These are phyloP conservation scores for Narcine bancroftii DNA, from an alignment of 2,113 vertebrate species.

Conservation along the genomic window DNA sequence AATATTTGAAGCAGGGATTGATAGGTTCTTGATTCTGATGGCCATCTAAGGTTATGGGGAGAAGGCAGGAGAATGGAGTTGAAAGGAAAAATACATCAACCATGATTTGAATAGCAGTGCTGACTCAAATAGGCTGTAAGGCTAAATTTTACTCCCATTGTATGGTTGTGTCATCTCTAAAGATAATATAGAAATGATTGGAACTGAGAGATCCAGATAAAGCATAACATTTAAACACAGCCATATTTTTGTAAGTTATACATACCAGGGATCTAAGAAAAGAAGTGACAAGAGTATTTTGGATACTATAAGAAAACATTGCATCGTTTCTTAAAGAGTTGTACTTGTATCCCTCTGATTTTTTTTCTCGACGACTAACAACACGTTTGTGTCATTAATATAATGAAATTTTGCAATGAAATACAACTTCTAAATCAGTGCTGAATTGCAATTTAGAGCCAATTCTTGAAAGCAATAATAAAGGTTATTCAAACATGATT, in stretches of 20 bases:
- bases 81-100: too few relatives aligned
- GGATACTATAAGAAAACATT: neutral
- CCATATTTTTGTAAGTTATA: neutral
- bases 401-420: neutral
- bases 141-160: too few relatives aligned
- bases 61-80: too few relatives aligned
- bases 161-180: too few relatives aligned
- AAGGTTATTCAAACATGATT: slow-evolving; percentile 2
- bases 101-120: too few relatives aligned
- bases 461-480: neutral
- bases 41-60: too few relatives aligned
- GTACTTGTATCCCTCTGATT: neutral
- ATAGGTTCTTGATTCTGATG: too few relatives aligned
- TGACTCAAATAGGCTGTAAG: too few relatives aligned
- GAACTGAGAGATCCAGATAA: neutral
- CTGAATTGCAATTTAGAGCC: neutral
- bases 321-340: neutral
- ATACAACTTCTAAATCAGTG: neutral
- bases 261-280: neutral
- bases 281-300: neutral
- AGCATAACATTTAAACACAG: neutral
- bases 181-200: neutral
- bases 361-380: neutral
- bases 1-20: too few relatives aligned
- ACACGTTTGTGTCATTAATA: neutral